A percentile compares a stretch with the other conserved stretches of the same genome.
Conservation (phyloP, 2,113 vertebrate species). For the Rutilus rutilus region DNA sequence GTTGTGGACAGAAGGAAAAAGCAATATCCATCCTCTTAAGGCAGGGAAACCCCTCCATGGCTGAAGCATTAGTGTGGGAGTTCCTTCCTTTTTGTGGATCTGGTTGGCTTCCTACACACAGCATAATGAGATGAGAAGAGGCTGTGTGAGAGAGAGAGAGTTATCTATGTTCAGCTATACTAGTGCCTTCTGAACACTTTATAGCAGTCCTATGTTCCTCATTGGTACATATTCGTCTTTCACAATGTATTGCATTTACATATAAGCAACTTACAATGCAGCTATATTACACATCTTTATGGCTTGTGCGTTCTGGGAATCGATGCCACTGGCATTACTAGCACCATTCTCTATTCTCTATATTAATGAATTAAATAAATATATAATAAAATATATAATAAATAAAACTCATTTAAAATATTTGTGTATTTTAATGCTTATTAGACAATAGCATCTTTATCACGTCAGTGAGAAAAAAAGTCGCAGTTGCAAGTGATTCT, state of each 20-base stretch:
- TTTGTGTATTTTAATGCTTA: no score
- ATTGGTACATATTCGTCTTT: neutral
- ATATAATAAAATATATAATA: no score
- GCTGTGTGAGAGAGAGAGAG: neutral
- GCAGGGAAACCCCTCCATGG: constrained; percentile 55
- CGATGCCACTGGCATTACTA: neutral
- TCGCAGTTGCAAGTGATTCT: no score
- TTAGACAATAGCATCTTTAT: no score
- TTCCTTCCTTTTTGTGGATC: neutral
- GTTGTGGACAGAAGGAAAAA: neutral
- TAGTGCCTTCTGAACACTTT: no score
- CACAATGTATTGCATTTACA: neutral
- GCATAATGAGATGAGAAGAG: neutral
- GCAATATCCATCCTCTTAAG: neutral
- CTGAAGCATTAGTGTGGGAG: constrained; percentile 46
- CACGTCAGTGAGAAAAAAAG: no score
- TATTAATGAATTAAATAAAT: no score
- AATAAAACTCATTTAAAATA: no score
- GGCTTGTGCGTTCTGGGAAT: neutral
- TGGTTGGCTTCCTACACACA: neutral
- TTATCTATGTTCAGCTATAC: no score
- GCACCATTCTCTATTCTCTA: neutral
- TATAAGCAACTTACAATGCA: neutral
- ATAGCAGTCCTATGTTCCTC: no score
- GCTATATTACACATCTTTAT: neutral